Evolutionary conservation across 2,888 invertebrate genomes (phyloP).

Genomic region (Harpagoxenus sublaevis): DNA sequence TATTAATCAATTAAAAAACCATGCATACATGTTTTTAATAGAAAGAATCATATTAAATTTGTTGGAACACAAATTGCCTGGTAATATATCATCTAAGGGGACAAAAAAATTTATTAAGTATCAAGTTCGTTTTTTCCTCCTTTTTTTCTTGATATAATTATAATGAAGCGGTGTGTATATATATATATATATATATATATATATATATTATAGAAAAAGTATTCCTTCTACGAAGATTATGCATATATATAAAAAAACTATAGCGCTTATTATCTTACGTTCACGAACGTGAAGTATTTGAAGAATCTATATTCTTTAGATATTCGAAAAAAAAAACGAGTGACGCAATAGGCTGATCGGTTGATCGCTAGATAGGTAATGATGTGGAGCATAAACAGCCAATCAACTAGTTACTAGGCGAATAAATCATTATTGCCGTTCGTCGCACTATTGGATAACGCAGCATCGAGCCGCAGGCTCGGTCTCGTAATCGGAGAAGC

Average conservation of each 20-base stretch:
- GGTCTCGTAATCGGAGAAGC: slow-evolving; percentile 28
- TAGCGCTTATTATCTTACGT: not conserved
- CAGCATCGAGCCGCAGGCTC: slow-evolving; percentile 2
- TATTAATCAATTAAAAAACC: not conserved
- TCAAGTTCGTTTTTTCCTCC: not conserved
- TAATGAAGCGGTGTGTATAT: not conserved
- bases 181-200: fast-evolving
- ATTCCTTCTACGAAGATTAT: slow-evolving; percentile 12
- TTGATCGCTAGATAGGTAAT: slow-evolving; percentile 25
- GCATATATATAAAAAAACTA: not conserved
- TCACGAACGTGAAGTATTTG: not conserved
- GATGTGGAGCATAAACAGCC: not conserved
- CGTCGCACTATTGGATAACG: slow-evolving; percentile 11
- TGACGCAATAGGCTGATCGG: not conserved
- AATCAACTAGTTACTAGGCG: slow-evolving; percentile 5
- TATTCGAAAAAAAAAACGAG: not conserved
- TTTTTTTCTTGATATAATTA: not conserved
- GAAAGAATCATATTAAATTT: not conserved
- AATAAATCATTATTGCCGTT: slow-evolving; percentile 32
- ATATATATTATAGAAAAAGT: not conserved
- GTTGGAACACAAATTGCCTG: not conserved
- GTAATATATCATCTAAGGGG: not conserved
- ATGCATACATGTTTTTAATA: not conserved
- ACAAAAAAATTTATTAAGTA: not conserved
- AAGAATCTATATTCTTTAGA: not conserved